Evolutionary conservation across 2,888 invertebrate genomes (phyloP).

Genomic region (Trachelus iudaicus): DNA sequence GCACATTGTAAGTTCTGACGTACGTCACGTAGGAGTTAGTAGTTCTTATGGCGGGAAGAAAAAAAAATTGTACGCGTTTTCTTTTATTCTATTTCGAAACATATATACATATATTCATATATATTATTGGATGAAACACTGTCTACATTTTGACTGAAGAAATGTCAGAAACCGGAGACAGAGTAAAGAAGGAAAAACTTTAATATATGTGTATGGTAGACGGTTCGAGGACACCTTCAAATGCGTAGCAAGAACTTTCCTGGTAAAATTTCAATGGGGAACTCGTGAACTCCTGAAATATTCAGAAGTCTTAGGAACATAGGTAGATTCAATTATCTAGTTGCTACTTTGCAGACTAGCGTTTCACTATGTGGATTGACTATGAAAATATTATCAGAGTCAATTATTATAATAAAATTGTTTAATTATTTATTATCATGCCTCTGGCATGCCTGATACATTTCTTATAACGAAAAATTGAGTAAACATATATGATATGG

Average conservation of each 20-base stretch:
- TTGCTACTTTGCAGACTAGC: neutral
- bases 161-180: neutral
- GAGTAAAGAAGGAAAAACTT: neutral
- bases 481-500: too few relatives aligned
- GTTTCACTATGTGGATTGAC: neutral
- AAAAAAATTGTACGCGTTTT: neutral
- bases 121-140: neutral
- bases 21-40: neutral
- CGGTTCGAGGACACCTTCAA: neutral
- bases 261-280: neutral
- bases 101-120: neutral
- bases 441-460: too few relatives aligned
- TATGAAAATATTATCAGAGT: neutral
- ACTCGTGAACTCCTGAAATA: neutral
- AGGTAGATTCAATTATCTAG: neutral
- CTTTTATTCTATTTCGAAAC: neutral
- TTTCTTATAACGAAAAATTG: too few relatives aligned
- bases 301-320: neutral
- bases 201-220: neutral
- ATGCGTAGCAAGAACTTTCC: neutral
- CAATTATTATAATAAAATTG: neutral
- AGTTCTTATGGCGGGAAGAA: neutral
- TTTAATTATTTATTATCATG: neutral
- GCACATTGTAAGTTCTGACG: neutral
- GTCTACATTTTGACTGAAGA: neutral